Evolutionary conservation across 2,888 invertebrate genomes (phyloP).

Genomic region (Tetheella fluctuosa): DNA sequence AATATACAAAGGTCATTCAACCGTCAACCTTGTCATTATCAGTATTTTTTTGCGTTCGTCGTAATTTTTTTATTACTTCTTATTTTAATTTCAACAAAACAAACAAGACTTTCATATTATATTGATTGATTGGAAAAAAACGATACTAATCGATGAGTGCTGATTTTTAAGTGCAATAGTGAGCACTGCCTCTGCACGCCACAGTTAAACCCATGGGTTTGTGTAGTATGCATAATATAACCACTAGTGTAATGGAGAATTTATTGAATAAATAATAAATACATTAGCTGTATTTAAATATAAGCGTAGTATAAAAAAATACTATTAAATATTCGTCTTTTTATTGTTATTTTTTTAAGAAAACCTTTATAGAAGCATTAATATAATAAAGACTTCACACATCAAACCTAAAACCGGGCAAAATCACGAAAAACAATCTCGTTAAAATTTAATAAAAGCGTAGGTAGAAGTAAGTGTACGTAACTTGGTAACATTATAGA

Average conservation of each 20-base stretch:
- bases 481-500: slow-evolving; percentile 12
- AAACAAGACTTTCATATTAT: slow-evolving; percentile 4
- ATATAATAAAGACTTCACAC: no score
- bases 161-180: no score
- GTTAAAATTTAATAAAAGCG: slow-evolving; percentile 8
- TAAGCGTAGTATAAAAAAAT: no score
- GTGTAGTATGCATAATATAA: no score
- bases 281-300: no score
- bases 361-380: no score
- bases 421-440: slow-evolving; percentile 8
- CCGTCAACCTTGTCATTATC: slow-evolving; percentile 53
- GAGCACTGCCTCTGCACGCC: no score
- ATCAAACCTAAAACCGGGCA: background rate
- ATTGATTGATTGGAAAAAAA: slow-evolving; percentile 9
- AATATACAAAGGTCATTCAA: slow-evolving; percentile 49
- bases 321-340: no score
- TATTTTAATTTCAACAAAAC: slow-evolving; percentile 38
- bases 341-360: no score
- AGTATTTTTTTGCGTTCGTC: slow-evolving; percentile 37
- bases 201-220: no score
- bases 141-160: background rate
- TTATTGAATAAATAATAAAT: no score
- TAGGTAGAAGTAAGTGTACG: background rate
- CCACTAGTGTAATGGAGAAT: no score
- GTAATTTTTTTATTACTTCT: slow-evolving; percentile 38